A percentile compares a stretch with the other conserved stretches of the same genome.
These are phyloP conservation scores for Mormyrops attenuatus DNA, from an alignment of 2,797 vertebrate species.

Conservation along the genomic window DNA sequence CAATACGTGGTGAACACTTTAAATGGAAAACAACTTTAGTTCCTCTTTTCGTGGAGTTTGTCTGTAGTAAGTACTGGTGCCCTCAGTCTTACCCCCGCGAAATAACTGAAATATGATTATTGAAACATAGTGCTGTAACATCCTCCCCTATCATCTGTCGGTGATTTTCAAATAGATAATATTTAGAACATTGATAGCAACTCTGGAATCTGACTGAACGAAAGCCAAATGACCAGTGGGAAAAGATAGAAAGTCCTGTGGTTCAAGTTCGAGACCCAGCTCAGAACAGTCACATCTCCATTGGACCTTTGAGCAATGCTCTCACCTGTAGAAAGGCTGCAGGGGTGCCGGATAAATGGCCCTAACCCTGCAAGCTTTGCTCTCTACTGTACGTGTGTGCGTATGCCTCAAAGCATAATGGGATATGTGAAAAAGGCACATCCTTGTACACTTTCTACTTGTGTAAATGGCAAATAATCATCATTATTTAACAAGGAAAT, in stretches of 20 bases:
- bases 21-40: background rate
- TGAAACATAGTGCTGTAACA: background rate
- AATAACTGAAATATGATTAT: background rate
- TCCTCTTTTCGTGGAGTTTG: background rate
- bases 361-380: background rate
- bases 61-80: background rate
- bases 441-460: background rate
- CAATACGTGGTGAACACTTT: background rate
- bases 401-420: background rate
- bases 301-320: background rate
- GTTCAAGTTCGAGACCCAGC: background rate
- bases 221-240: background rate
- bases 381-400: background rate
- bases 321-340: background rate
- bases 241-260: background rate
- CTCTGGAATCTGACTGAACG: background rate
- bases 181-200: background rate
- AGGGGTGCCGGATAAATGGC: background rate
- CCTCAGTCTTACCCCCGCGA: background rate
- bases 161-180: background rate
- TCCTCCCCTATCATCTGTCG: background rate
- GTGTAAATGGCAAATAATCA: background rate
- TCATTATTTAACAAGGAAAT: background rate
- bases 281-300: background rate
- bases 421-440: background rate